phyloP scores from a whole-genome alignment of 2,113 vertebrate genomes.

The Malurus cyaneus region DNA sequence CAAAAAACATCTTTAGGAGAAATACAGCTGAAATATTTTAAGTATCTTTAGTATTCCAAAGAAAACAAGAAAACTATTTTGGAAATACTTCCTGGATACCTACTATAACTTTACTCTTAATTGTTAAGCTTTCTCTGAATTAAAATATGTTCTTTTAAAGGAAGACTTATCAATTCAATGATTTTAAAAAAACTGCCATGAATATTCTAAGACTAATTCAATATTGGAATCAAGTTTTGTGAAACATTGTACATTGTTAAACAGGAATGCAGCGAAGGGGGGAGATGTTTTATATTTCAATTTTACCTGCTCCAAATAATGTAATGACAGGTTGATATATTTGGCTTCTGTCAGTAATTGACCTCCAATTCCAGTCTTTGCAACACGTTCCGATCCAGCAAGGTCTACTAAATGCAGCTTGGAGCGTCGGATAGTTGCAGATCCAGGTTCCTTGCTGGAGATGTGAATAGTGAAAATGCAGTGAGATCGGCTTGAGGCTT shows the following conservation, averaged over 20 bases:
- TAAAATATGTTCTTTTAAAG: not conserved
- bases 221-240: not conserved
- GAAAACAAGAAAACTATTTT: not conserved
- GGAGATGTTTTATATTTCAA: not conserved
- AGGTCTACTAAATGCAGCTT: slow-evolving; percentile 96
- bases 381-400: slow-evolving; percentile 92
- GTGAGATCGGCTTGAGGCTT: slow-evolving; percentile 95
- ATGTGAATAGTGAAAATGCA: slow-evolving; percentile 96
- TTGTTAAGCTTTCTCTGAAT: not conserved
- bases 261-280: not conserved
- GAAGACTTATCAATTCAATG: not conserved
- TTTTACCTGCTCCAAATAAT: slow-evolving; percentile 93
- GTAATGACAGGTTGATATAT: slow-evolving; percentile 95
- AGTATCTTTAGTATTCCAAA: not conserved
- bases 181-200: not conserved
- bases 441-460: slow-evolving; percentile 89
- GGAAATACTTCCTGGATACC: not conserved
- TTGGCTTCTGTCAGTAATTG: slow-evolving; percentile 93
- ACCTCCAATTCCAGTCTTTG: slow-evolving; percentile 89
- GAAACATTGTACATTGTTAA: not conserved
- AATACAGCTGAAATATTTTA: not conserved
- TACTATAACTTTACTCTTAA: not conserved
- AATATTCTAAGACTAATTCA: not conserved
- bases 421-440: slow-evolving; percentile 81
- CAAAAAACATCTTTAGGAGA: not conserved